These are phyloP conservation scores for Odontomyia ornata DNA, from an alignment of 2,888 invertebrate species.

Conservation along the genomic window DNA sequence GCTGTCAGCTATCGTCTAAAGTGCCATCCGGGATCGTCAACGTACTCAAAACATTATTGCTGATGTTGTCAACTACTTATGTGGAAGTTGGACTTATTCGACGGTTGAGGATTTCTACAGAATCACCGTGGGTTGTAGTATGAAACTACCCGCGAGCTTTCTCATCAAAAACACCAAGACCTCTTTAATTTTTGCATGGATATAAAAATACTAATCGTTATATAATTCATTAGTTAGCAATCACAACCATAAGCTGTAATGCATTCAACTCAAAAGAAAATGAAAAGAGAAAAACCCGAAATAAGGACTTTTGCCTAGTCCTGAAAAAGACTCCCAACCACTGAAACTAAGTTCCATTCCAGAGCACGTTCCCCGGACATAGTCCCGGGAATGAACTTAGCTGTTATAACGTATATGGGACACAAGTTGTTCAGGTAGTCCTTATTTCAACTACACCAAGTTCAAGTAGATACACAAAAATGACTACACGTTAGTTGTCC, in stretches of 20 bases:
- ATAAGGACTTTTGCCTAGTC: too few relatives aligned
- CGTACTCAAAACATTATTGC: constrained; percentile 50
- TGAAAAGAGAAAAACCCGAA: too few relatives aligned
- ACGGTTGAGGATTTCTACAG: constrained; percentile 40
- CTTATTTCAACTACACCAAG: background rate
- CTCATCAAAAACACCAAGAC: too few relatives aligned
- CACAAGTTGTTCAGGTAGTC: background rate
- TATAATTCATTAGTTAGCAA: too few relatives aligned
- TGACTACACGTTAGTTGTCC: background rate
- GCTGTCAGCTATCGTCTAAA: constrained; percentile 37
- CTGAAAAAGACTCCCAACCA: too few relatives aligned
- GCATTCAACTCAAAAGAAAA: background rate
- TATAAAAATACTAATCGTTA: too few relatives aligned
- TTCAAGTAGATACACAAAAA: background rate
- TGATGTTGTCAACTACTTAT: constrained; percentile 51
- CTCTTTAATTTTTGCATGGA: too few relatives aligned
- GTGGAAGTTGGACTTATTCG: constrained; percentile 48
- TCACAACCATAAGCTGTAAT: background rate
- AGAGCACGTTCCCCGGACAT: background rate
- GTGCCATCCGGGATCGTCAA: constrained; percentile 33
- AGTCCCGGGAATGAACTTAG: constrained; percentile 45
- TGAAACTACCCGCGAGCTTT: background rate
- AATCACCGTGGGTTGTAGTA: background rate
- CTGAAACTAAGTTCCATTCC: too few relatives aligned
- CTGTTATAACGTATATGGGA: constrained; percentile 45